Base-by-base conservation (phyloP, 2,888 invertebrate genomes). In the Sinotaia quadrata region DNA sequence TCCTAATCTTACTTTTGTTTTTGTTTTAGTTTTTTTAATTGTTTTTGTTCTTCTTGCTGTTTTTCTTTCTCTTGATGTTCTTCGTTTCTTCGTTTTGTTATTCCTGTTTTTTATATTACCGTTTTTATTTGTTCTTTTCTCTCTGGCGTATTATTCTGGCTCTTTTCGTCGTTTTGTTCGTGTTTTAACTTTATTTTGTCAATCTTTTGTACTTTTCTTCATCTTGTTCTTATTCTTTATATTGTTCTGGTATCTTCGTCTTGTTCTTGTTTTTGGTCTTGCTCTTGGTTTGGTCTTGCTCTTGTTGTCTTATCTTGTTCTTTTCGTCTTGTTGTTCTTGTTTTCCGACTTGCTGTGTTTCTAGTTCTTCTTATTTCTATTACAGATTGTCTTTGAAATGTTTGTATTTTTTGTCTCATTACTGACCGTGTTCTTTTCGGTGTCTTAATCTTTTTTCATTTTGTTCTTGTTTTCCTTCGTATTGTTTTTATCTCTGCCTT, bases 71-170 rank as follows among this genome's bases (percentile, higher is more conserved):
- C 36, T 54, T 18, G 24, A 15, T 65, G 4, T 41, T 41, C 47
- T 47, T 44, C 4, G 21, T 47, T 21, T 47, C 10, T 47, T 41
- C 47, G n/a, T 7, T 49, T 5, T 49, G 18, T 49, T 7, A 7
- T 5, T 21, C 4, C 24, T 5, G n/a, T n/a, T 18, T 21, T 54
- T 24, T 21, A 18, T 34, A 21, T 36, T 24, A 27, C 27, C 54
- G 37, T 65, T 29, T 37, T 29, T 52, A 37, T 34, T 36, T 29
- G n/a, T 65, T 37, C 54, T 24, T 29, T 24, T 54, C 56, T 52
- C 31, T 37, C 27, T 65, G 54, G 36, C 49, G n/a, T 49, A n/a
- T 54, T 24, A 54, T 8, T 29, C 18, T 52, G 29, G 21, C 21
- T 27, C 10, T 61, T 49, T 61, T 47, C 27, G 27, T 44, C 8